Conservation (phyloP, 2,888 invertebrate species). For the Vanessa cardui region DNA sequence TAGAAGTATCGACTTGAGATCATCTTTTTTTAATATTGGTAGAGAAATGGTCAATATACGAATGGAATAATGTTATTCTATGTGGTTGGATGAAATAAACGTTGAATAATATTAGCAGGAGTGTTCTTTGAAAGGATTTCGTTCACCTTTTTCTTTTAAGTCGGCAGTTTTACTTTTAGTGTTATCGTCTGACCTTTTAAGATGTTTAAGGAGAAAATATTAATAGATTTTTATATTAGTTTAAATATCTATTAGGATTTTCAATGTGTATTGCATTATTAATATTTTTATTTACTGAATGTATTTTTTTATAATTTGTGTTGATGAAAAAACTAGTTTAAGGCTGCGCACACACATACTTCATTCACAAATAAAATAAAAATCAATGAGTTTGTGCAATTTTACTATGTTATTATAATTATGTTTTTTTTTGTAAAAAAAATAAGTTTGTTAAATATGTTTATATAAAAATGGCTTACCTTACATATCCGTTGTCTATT, state of each 20-base stretch:
- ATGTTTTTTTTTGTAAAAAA: too few species aligned
- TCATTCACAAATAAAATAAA: too few species aligned
- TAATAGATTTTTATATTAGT: slow-evolving; percentile 17
- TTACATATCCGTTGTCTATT: slow-evolving; percentile 57
- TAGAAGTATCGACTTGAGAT: background rate
- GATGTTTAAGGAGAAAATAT: slow-evolving; percentile 26
- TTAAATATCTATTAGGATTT: background rate
- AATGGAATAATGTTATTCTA: slow-evolving; percentile 60
- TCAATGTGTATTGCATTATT: too few species aligned
- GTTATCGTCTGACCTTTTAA: slow-evolving; percentile 37
- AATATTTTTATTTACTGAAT: too few species aligned
- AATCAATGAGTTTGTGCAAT: too few species aligned
- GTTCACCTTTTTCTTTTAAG: slow-evolving; percentile 49
- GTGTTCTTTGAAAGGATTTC: slow-evolving; percentile 64
- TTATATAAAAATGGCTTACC: slow-evolving; percentile 47
- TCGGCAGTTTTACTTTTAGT: slow-evolving; percentile 34
- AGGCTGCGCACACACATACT: too few species aligned
- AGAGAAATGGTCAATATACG: background rate
- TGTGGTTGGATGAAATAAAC: slow-evolving; percentile 57
- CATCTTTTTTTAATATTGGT: background rate
- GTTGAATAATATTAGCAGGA: slow-evolving; percentile 64
- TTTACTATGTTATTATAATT: too few species aligned
- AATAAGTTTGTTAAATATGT: background rate
- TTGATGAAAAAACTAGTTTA: too few species aligned
- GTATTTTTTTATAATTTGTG: too few species aligned